These are phyloP conservation scores for Tragelaphus buxtoni DNA, from an alignment of 2,113 vertebrate species.

Conservation along the genomic window DNA sequence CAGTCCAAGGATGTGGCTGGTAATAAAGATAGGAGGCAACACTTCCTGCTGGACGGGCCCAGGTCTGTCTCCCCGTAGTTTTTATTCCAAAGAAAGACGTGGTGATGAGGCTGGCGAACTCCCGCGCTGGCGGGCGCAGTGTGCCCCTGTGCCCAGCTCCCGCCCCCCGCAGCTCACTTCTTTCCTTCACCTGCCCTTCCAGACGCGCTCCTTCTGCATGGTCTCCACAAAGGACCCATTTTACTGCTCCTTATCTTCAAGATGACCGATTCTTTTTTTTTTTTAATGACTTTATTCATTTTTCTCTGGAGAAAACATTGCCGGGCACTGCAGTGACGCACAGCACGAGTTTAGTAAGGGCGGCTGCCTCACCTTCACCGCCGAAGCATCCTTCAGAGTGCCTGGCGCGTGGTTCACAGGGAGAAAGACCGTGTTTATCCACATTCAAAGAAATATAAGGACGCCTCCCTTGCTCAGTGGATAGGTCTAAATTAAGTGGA, in stretches of 20 bases:
- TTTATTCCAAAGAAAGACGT: not conserved
- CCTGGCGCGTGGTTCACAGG: not conserved
- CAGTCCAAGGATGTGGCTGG: not conserved
- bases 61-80: not conserved
- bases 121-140: rapidly evolving
- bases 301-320: not conserved
- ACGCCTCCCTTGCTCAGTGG: not conserved
- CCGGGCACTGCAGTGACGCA: not conserved
- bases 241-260: not conserved
- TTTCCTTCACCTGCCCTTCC: not conserved
- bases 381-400: not conserved
- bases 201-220: not conserved
- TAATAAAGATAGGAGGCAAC: not conserved
- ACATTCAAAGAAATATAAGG: not conserved
- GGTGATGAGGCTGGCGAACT: not conserved
- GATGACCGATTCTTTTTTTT: not conserved
- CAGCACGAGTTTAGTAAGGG: not conserved
- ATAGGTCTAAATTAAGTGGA: not conserved
- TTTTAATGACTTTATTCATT: not conserved
- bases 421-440: not conserved
- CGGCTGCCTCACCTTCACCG: not conserved
- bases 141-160: not conserved
- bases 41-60: not conserved
- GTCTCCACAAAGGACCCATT: not conserved
- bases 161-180: not conserved